Evolutionary conservation across 2,113 vertebrate species (phyloP), one percentile per base, ranked within the genome.

Genomic region (Chaenocephalus aceratus): DNA sequence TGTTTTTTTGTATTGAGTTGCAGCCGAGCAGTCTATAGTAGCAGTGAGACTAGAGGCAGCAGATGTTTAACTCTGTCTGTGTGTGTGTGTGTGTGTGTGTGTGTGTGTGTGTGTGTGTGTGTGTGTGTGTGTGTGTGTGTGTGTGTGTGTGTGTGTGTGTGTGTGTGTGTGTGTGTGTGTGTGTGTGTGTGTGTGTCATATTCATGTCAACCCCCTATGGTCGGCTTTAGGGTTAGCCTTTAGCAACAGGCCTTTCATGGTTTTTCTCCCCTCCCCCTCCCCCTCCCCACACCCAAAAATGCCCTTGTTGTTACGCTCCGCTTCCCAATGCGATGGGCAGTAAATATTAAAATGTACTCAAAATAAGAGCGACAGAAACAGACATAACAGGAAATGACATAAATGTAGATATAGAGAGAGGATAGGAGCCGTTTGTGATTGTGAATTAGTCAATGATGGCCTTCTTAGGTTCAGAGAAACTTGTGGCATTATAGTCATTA

Each of bases 1-100:
- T 90, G 86, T 82, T 75, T 88, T 85, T 85, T 90, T 71, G 70
- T 82, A 89, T 88, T 88, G 90, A 91, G 67, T 68, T 78, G 76
- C 59, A 71, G 72, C 68, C 84, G 56, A 60, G 63, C 36, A 49
- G 65, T 80, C 66, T 66, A 41, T 41, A 34, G 41, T 52, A 68
- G 62, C 67, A 77, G 75, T 62, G 41, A 64, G 69, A 86, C 36
- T 81, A 61, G 44, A 64, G 61, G 73, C 49, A 54, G 78, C 67
- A 88, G 73, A 84, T 87, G 81, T 84, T 72, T 70, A 66, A 66
- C 21, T 62, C 30, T 48, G 16, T 69, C 6, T 68, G 26, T 72
- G 63, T 58, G 64, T 49, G 36, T 65, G 72, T 59, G 66, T 54
- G 21, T 61, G 66, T 16, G 72, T 49, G 68, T 57, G n/a, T 63